These are phyloP conservation scores for Labeo calbasu DNA, from an alignment of 2,797 vertebrate species.

Conservation along the genomic window DNA sequence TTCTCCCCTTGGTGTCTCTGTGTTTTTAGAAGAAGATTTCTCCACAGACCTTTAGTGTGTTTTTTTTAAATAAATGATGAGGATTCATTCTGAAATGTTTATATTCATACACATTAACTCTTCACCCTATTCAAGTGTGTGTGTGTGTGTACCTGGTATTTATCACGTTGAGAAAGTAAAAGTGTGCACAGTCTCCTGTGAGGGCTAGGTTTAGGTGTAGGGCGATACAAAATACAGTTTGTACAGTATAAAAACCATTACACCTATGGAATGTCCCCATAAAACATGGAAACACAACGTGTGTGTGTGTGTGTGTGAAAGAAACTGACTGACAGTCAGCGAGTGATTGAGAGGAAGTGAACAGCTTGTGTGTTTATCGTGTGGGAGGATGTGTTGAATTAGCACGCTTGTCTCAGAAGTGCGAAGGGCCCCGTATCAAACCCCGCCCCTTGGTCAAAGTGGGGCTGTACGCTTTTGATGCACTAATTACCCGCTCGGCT, in stretches of 20 bases:
- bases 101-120: constrained; percentile 5
- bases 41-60: neutral
- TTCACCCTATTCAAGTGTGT: neutral
- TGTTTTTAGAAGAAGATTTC: constrained; percentile 28
- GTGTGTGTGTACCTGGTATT: neutral
- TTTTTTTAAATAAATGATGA: constrained; percentile 16
- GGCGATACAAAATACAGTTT: too few relatives aligned
- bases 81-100: constrained; percentile 20
- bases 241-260: too few relatives aligned
- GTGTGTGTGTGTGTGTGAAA: constrained; percentile 3
- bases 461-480: constrained; percentile 28
- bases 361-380: constrained; percentile 31
- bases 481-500: constrained; percentile 33
- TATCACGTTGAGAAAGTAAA: too few relatives aligned
- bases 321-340: constrained; percentile 7
- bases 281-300: neutral
- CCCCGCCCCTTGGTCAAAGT: constrained; percentile 3
- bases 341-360: constrained; percentile 18
- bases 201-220: too few relatives aligned
- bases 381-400: constrained; percentile 67
- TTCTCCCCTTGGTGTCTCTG: neutral
- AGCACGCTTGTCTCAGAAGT: constrained; percentile 73
- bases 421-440: constrained; percentile 45
- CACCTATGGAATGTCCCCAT: too few relatives aligned
- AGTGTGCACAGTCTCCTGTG: too few relatives aligned